Evolutionary conservation across 2,797 vertebrate genomes (phyloP).

Genomic region (Sylvilagus floridanus): DNA sequence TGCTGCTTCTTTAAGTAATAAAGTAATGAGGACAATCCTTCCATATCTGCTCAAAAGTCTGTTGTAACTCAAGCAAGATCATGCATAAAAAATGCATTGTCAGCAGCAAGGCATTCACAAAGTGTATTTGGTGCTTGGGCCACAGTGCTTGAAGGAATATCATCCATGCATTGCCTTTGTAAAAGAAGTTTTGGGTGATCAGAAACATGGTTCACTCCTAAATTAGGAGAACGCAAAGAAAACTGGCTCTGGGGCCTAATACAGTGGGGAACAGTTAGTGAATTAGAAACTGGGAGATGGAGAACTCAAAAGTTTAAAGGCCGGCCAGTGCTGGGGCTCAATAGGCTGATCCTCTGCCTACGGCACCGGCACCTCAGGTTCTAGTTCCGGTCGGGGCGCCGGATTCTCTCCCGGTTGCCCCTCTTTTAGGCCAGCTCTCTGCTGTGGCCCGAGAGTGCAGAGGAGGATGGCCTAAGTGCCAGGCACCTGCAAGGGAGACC

Average conservation of each 20-base stretch:
- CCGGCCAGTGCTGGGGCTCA: fast-evolving
- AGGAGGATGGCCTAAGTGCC: too few species aligned
- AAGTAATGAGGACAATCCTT: neutral
- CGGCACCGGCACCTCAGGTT: too few species aligned
- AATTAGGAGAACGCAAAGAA: neutral
- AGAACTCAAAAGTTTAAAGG: neutral
- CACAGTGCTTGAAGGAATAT: neutral
- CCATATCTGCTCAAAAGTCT: neutral
- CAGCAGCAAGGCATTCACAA: neutral
- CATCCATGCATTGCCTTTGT: neutral
- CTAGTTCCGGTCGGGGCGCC: too few species aligned
- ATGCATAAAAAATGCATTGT: neutral
- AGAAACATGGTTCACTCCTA: neutral
- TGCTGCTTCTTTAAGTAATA: neutral
- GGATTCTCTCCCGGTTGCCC: too few species aligned
- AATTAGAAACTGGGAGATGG: neutral
- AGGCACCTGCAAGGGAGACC: too few species aligned
- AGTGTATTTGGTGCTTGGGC: neutral
- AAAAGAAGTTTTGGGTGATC: neutral
- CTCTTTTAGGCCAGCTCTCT: too few species aligned
- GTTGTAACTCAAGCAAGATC: neutral
- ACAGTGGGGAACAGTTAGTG: fast-evolving
- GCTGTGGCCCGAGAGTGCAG: too few species aligned
- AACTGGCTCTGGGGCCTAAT: neutral
- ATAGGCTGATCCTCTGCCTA: too few species aligned